phyloP scores from a whole-genome alignment of 1,140 invertebrate genomes.

The Paraescarpia echinospica region DNA sequence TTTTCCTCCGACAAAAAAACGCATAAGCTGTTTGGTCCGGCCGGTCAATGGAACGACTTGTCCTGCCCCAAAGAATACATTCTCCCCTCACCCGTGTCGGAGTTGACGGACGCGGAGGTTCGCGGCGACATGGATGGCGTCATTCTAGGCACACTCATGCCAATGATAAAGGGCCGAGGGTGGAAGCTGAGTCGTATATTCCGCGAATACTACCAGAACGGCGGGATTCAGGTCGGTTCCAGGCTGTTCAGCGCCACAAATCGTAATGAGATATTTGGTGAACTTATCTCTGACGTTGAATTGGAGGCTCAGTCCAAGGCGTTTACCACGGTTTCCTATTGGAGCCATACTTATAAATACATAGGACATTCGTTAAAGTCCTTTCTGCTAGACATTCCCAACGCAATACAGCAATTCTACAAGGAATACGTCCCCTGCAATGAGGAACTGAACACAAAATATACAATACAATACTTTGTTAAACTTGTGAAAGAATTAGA shows the following conservation, averaged over 20 bases:
- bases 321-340: background rate
- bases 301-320: background rate
- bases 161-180: background rate
- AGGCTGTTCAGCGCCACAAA: background rate
- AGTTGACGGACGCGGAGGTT: background rate
- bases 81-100: background rate
- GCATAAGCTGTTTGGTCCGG: background rate
- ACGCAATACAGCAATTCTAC: background rate
- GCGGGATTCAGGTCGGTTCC: background rate
- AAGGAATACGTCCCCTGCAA: background rate
- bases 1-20: background rate
- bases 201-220: background rate
- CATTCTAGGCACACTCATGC: conserved; percentile 2
- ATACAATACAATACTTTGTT: background rate
- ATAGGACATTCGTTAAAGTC: background rate
- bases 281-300: background rate
- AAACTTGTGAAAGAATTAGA: background rate
- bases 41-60: background rate
- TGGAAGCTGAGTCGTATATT: background rate
- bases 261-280: background rate
- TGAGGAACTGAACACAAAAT: background rate
- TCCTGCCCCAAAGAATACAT: background rate
- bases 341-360: background rate
- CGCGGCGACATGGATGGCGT: conserved; percentile 9
- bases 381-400: background rate